Evolutionary conservation across 2,888 invertebrate genomes (phyloP), one percentile per base, ranked within the genome.

Genomic region (Protonemura montana): DNA sequence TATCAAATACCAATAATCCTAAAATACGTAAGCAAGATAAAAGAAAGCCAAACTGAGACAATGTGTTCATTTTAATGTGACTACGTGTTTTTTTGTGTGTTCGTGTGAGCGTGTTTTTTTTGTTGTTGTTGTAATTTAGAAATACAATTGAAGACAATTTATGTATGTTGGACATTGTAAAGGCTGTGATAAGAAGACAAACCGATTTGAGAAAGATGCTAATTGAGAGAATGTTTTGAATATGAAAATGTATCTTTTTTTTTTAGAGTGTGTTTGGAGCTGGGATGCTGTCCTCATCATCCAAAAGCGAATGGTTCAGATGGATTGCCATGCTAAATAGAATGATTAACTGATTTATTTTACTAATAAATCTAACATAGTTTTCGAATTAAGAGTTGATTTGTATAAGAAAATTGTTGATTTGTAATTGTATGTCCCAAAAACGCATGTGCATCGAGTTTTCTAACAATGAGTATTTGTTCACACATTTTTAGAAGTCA

Each of bases 111-210:
- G 7, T 13, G 13, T 35, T 35, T 35, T 35, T 35, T 35, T 35
- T 35, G 5, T 35, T 3, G 7, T 59, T 59, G 13, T 59, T 7
- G 13, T 59, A 59, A 59, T 59, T 21, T 59, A 81, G 30, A 5
- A 30, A 81, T 7, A 30, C 81, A 81, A 81, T 81, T 29, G 30
- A 29, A 28, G n/a, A 81, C 28, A 81, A 81, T 81, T 59, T 59
- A 59, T 59, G 59, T 59, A 81, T 30, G 28, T 81, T 81, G 26
- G 81, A 81, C 28, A 81, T 81, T 81, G 81, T 30, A 59, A 21
- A 2, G 81, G 81, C 81, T 81, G 81, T 81, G 81, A 81, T 35
- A 10, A 59, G 2, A 13, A 2, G 59, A 21, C 59, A 21, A 59
- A 59, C 59, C 59, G 59, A 16, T 59, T 59, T 59, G 59, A 59